Conservation (phyloP, 2,797 vertebrate genomes). For the Cynopterus sphinx region DNA sequence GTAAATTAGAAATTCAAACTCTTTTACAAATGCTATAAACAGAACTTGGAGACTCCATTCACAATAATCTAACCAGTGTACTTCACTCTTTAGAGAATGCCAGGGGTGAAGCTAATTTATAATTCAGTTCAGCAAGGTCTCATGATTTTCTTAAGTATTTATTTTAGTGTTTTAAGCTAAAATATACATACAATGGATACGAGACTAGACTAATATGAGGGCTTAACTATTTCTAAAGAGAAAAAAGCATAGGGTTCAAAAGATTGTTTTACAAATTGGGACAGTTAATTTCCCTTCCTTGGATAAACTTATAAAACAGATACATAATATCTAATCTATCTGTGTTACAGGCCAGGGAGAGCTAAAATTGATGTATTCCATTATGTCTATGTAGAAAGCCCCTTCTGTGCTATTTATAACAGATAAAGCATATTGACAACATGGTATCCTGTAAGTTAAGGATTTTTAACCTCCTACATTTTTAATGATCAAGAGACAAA, state of each 20-base stretch:
- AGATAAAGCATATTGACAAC: constrained; percentile 43
- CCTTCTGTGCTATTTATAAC: neutral
- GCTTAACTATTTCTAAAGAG: constrained; percentile 32
- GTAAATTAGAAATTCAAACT: constrained; percentile 49
- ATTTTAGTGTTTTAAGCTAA: constrained; percentile 25
- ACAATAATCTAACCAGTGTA: neutral
- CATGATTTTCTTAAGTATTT: constrained; percentile 31
- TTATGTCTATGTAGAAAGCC: neutral
- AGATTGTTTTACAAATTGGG: constrained; percentile 14
- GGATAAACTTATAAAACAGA: constrained; percentile 35
- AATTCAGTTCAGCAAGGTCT: constrained; percentile 37
- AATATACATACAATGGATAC: neutral
- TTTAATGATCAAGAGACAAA: constrained; percentile 39
- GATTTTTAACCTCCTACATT: constrained; percentile 44
- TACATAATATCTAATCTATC: constrained; percentile 5
- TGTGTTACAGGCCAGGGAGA: neutral
- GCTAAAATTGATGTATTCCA: neutral
- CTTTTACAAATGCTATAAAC: constrained; percentile 50
- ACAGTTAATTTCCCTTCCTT: constrained; percentile 36
- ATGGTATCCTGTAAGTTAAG: neutral
- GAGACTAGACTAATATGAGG: neutral
- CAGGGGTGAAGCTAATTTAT: constrained; percentile 38
- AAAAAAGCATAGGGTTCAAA: neutral
- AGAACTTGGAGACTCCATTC: constrained; percentile 30
- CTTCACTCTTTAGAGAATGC: constrained; percentile 10